Base-by-base conservation (phyloP, 2,888 invertebrate species). In the Macrophya annulata region DNA sequence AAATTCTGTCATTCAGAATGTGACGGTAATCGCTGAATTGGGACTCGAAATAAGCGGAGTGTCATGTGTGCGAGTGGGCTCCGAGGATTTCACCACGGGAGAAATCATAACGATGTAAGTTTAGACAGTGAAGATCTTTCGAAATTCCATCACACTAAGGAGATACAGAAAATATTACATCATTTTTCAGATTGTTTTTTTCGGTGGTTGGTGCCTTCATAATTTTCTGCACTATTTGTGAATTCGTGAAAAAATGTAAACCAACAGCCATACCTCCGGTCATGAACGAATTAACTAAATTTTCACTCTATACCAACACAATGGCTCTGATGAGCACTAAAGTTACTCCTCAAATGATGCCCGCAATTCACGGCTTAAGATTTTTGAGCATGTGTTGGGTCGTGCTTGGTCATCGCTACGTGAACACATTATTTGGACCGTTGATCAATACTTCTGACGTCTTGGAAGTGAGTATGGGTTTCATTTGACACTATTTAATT, bases 331-430 rank as follows among this genome's bases (percentile, higher is more conserved):
- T 94, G 25, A 90, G 86, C 31, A 93, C 92, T 0, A 77, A 89
- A 48, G 68, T 86, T 0, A 87, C 89, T 0, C 77, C 87, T 3
- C 92, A 90, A 6, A 91, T 91, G 25, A 88, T 94, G 40, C 90
- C 91, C 0, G 92, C 92, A 62, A 87, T 95, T 15, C 94, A 95
- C 88, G 95, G 95, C 15, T 92, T 95, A 9, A 92, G 95, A 59
- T 94, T 94, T 86, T 87, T 94, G 37, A 94, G 94, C 87, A 94
- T 94, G 85, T 89, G 91, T 62, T 94, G 94, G 93, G 94, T 95
- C 1, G 90, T 94, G 40, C 86, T 94, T 15, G 94, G 94, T 1
- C 95, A 95, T 87, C 91, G 93, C 68, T 94, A 93, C 88, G 89
- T 92, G 31, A 90, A 91, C 89, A 89, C 89, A 40, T 88, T 92